Evolutionary conservation across 2,113 vertebrate genomes (phyloP), one percentile per base, ranked within the genome.

Genomic region (Hypocryptadius cinnamomeus): DNA sequence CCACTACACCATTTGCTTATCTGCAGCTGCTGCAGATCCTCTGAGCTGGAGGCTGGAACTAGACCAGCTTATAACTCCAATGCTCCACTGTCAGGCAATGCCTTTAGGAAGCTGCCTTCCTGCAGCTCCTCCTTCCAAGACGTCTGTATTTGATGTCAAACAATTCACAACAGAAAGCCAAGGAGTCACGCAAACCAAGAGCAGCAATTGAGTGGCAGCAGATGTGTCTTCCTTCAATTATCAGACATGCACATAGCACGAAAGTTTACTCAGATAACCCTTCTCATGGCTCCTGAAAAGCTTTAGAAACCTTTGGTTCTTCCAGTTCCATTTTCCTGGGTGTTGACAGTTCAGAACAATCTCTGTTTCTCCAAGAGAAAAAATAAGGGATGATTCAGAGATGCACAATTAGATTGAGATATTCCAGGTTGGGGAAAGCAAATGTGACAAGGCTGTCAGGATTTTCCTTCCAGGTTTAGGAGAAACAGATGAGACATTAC

Each of bases 401-500:
- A 33, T 39, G 25, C 35, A 92, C 37, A 90, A 63, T 68, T 78
- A 91, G 44, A 73, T 6, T 64, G 65, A 93, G 86, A 64, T 65
- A 90, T 45, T 77, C 60, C 82, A 92, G 47, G 69, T 68, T 71
- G 59, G 40, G 40, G 45, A 45, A 83, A 86, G 60, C 23, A 87
- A 85, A 83, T 57, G 51, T 42, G 68, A 88, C 2, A 28, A 71
- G 60, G 33, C 11, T 80, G 60, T 71, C 79, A 74, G 65, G 79
- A 88, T 83, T 69, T 89, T 90, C 85, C 77, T 84, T 57, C 18
- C 73, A 72, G 57, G 69, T 88, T 86, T 61, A 90, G 37, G 37
- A 68, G 76, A 88, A 94, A 86, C 56, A 68, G 65, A 80, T 73
- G 76, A 92, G 25, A 82, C 0, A 1, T 70, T 79, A 87, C 79